phyloP scores from a whole-genome alignment of 1,140 invertebrate species.

The Capitella teleta region DNA sequence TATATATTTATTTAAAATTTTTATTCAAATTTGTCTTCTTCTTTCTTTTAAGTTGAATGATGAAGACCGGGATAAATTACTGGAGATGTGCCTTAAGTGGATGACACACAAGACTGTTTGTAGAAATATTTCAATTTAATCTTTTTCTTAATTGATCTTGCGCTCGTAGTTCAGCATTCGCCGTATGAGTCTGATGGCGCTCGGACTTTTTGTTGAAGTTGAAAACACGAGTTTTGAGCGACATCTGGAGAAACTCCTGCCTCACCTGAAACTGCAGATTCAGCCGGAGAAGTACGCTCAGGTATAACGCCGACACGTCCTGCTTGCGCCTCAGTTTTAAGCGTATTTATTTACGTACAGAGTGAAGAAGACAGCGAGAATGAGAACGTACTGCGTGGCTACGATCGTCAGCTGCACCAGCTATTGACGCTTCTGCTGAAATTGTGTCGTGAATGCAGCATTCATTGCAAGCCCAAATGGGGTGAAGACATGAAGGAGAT shows the following conservation, averaged over 20 bases:
- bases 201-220: constrained; percentile 58
- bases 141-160: constrained; percentile 12
- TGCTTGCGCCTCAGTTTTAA: neutral
- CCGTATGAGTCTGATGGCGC: constrained; percentile 34
- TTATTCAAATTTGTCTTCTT: too few relatives aligned
- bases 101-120: constrained; percentile 43
- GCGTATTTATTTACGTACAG: neutral
- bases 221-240: constrained; percentile 56
- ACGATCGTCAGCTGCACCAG: constrained; percentile 65
- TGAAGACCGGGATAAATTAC: constrained; percentile 20
- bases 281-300: constrained; percentile 24
- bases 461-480: constrained; percentile 46
- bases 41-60: too few relatives aligned
- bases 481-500: constrained; percentile 40
- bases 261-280: constrained; percentile 47
- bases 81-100: constrained; percentile 43
- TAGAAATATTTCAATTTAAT: constrained; percentile 12
- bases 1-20: too few relatives aligned
- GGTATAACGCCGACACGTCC: too few relatives aligned
- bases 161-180: neutral
- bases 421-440: constrained; percentile 54
- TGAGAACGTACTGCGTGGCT: neutral
- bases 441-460: constrained; percentile 46
- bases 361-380: neutral
- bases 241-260: constrained; percentile 49